Evolutionary conservation across 2,888 invertebrate species (phyloP).

Genomic region (Diloba caeruleocephala): DNA sequence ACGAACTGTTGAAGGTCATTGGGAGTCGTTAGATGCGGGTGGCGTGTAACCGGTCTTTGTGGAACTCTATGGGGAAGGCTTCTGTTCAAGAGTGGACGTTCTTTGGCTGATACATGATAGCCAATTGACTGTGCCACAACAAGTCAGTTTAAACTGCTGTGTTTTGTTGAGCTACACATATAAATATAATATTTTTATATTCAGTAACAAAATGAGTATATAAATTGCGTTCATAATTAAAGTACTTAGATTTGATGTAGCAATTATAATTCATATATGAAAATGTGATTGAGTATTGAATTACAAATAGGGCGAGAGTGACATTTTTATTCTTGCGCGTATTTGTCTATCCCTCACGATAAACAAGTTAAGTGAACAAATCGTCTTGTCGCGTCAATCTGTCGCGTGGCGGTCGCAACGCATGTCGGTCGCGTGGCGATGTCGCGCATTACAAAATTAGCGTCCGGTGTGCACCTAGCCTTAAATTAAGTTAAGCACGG

Average conservation of each 20-base stretch:
- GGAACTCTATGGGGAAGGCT: no score
- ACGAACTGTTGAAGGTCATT: no score
- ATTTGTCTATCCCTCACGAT: slow-evolving; percentile 74
- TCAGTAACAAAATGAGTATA: no score
- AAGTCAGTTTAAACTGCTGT: no score
- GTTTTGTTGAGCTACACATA: no score
- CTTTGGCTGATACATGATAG: no score
- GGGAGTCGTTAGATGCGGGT: no score
- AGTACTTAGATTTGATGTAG: slow-evolving; percentile 20
- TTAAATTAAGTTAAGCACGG: slow-evolving; percentile 74
- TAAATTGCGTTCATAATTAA: slow-evolving; percentile 14
- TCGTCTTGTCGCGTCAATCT: slow-evolving; percentile 77
- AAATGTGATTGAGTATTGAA: slow-evolving; percentile 62
- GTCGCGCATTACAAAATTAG: slow-evolving; percentile 85
- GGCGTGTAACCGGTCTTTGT: no score
- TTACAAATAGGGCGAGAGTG: slow-evolving; percentile 63
- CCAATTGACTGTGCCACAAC: no score
- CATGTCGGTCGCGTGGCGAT: slow-evolving; percentile 74
- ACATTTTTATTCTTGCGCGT: slow-evolving; percentile 69
- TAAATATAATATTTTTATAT: no score
- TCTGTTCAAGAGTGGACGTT: no score
- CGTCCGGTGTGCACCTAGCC: slow-evolving; percentile 78
- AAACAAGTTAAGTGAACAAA: slow-evolving; percentile 86
- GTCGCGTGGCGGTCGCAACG: slow-evolving; percentile 76
- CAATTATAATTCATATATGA: slow-evolving; percentile 45